Evolutionary conservation across 2,888 invertebrate genomes (phyloP).

Genomic region (Dendrolimus pini): DNA sequence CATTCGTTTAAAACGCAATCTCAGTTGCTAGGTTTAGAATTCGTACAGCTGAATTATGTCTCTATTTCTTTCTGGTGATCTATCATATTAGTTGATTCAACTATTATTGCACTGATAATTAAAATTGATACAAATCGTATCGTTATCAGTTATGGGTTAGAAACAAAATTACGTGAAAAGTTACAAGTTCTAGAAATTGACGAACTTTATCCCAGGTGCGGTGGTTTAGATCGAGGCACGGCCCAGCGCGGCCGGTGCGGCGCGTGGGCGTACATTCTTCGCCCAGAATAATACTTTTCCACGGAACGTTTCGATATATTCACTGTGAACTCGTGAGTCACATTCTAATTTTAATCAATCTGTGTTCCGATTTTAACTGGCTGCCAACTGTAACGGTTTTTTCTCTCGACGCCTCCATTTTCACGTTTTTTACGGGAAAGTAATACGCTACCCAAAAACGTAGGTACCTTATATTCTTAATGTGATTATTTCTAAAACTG

Average conservation of each 20-base stretch:
- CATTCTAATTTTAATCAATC: constrained; percentile 58
- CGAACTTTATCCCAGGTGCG: not conserved
- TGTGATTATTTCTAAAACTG: no score
- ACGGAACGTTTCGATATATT: constrained; percentile 51
- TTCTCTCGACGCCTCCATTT: not conserved
- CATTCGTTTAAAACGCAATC: no score
- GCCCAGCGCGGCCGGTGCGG: constrained; percentile 12
- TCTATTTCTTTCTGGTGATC: no score
- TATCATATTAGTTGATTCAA: no score
- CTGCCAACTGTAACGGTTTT: constrained; percentile 15
- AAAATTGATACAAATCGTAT: no score
- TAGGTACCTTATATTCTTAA: no score
- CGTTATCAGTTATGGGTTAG: no score
- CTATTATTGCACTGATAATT: no score
- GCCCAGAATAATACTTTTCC: constrained; percentile 59
- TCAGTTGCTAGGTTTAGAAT: no score
- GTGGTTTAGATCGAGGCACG: not conserved
- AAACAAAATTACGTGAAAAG: not conserved
- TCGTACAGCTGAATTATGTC: no score
- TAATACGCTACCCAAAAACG: no score
- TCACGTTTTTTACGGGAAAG: not conserved
- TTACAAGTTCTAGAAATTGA: not conserved
- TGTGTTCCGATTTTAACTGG: constrained; percentile 47
- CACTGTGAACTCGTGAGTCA: constrained; percentile 57
- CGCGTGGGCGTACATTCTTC: constrained; percentile 57